Evolutionary conservation across 2,797 vertebrate species (phyloP).

Genomic region (Myripristis murdjan): DNA sequence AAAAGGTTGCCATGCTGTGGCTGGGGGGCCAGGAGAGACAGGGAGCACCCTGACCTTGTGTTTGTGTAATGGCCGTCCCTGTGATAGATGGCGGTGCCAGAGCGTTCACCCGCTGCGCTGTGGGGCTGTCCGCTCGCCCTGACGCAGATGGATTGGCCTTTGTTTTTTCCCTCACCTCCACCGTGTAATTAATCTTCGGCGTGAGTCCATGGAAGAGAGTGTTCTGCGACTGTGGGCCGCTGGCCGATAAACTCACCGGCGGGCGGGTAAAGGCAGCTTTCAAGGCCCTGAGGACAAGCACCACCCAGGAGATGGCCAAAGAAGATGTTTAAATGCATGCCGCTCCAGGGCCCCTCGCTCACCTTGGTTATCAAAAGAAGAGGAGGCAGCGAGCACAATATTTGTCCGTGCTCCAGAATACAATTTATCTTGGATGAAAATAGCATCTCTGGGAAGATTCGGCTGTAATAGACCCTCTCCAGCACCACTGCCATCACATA

Average conservation of each 20-base stretch:
- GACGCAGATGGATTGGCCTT: conserved; percentile 85
- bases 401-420: conserved; percentile 69
- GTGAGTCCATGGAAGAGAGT: conserved; percentile 59
- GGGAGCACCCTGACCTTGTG: conserved; percentile 82
- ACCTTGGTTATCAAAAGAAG: conserved; percentile 72
- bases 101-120: conserved; percentile 68
- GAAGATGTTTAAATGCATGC: conserved; percentile 81
- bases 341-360: conserved; percentile 55
- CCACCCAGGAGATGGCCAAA: conserved; percentile 69
- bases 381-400: conserved; percentile 56
- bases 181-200: conserved; percentile 84
- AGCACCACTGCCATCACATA: conserved; percentile 47
- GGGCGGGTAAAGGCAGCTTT: conserved; percentile 54
- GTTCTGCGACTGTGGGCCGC: conserved; percentile 40
- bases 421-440: conserved; percentile 76
- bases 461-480: conserved; percentile 65
- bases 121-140: conserved; percentile 79
- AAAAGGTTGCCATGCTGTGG: conserved; percentile 18
- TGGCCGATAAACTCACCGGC: conserved; percentile 70
- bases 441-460: conserved; percentile 66
- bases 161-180: conserved; percentile 79
- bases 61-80: conserved; percentile 73
- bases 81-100: conserved; percentile 84
- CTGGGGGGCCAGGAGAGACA: conserved; percentile 36
- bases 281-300: conserved; percentile 63